A percentile compares a stretch with the other conserved stretches of the same genome.
Evolutionary conservation across 2,113 vertebrate genomes (phyloP).

Genomic region (Siniperca knerii): DNA sequence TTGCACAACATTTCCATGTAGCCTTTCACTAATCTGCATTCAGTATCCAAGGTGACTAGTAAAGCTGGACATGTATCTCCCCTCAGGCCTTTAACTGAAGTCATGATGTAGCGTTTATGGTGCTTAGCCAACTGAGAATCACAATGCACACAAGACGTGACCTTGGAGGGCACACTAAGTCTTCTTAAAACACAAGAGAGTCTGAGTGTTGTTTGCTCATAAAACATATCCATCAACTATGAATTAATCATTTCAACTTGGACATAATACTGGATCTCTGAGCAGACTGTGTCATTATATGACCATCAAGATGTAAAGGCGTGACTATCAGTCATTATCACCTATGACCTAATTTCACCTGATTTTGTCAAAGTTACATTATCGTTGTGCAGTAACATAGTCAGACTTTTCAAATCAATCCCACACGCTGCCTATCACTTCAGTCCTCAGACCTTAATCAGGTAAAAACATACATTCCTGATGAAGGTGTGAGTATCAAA

Average conservation of each 20-base stretch:
- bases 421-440: not conserved
- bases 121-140: conserved; percentile 14
- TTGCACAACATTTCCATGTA: conserved; percentile 40
- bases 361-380: too few species aligned
- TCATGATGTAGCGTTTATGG: conserved; percentile 20
- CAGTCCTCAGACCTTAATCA: not conserved
- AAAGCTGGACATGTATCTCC: conserved; percentile 13
- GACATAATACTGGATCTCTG: not conserved
- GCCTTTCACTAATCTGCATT: conserved; percentile 27
- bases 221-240: not conserved
- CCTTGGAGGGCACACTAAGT: not conserved
- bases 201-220: not conserved
- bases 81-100: conserved; percentile 24
- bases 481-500: not conserved
- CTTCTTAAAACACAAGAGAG: conserved; percentile 8
- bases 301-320: not conserved
- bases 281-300: not conserved
- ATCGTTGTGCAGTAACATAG: too few species aligned
- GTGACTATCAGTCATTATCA: not conserved
- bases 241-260: not conserved
- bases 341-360: not conserved
- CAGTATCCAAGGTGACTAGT: conserved; percentile 48
- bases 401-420: too few species aligned
- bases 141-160: conserved; percentile 29
- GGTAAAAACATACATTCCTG: not conserved